phyloP scores from a whole-genome alignment of 2,113 vertebrate genomes.

The Amphilophus citrinellus region DNA sequence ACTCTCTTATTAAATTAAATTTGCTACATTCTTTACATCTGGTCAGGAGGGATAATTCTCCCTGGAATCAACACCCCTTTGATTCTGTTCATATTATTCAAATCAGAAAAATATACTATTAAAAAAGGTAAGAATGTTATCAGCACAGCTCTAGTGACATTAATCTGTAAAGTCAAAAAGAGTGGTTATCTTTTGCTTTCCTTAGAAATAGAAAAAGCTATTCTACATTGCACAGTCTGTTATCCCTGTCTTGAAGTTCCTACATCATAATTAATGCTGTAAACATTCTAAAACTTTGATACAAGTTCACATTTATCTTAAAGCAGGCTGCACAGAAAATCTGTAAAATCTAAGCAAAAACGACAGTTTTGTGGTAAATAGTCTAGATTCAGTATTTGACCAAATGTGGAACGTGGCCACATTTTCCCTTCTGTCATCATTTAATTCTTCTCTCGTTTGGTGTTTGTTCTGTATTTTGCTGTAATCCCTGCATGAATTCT shows the following conservation, averaged over 20 bases:
- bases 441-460: neutral
- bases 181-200: neutral
- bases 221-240: neutral
- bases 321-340: neutral
- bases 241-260: neutral
- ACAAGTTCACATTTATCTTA: neutral
- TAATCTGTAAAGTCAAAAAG: conserved; percentile 3
- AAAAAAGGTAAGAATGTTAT: neutral
- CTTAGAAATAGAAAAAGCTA: neutral
- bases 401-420: neutral
- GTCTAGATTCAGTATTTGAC: neutral
- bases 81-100: neutral
- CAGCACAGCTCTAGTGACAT: neutral
- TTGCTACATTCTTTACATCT: neutral
- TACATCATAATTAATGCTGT: neutral
- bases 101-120: neutral
- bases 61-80: accelerated
- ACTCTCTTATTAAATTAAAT: neutral
- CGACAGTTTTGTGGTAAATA: neutral
- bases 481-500: neutral
- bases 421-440: conserved; percentile 5
- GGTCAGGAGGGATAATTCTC: neutral
- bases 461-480: neutral
- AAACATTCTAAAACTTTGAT: neutral
- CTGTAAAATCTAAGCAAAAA: neutral